These are phyloP conservation scores for Euschistus heros DNA, from an alignment of 1,140 invertebrate genomes.

Conservation along the genomic window DNA sequence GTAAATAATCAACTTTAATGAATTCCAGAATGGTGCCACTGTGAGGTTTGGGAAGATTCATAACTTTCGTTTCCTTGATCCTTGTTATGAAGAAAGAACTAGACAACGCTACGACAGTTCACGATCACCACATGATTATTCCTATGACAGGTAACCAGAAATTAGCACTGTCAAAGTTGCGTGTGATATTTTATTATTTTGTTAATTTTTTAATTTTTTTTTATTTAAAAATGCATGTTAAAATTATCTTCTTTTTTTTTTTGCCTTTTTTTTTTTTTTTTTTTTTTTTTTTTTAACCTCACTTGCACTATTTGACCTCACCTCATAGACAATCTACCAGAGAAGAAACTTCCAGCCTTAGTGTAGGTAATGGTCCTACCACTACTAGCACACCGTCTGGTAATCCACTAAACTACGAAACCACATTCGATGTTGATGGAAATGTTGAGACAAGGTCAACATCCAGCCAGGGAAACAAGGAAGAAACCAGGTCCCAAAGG, in stretches of 20 bases:
- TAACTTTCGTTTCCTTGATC: constrained; percentile 88
- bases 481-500: constrained; percentile 50
- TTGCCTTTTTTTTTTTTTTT: constrained; percentile 21
- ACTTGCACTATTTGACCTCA: background rate
- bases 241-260: constrained; percentile 5
- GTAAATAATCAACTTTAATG: background rate
- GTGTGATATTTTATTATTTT: background rate
- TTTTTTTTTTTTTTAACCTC: background rate
- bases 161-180: background rate
- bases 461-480: constrained; percentile 42
- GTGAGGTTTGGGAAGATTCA: constrained; percentile 84
- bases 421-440: constrained; percentile 69
- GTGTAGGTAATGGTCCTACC: constrained; percentile 23
- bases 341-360: constrained; percentile 28
- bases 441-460: constrained; percentile 61
- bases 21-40: constrained; percentile 63
- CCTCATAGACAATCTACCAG: constrained; percentile 28
- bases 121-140: constrained; percentile 44
- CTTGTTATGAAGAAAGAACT: constrained; percentile 70
- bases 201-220: constrained; percentile 12
- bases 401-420: constrained; percentile 58
- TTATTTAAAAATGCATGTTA: constrained; percentile 16
- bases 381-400: constrained; percentile 22
- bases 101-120: constrained; percentile 58
- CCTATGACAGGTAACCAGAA: constrained; percentile 59